phyloP scores from a whole-genome alignment of 1,140 invertebrate species.

The Anastrepha ludens region DNA sequence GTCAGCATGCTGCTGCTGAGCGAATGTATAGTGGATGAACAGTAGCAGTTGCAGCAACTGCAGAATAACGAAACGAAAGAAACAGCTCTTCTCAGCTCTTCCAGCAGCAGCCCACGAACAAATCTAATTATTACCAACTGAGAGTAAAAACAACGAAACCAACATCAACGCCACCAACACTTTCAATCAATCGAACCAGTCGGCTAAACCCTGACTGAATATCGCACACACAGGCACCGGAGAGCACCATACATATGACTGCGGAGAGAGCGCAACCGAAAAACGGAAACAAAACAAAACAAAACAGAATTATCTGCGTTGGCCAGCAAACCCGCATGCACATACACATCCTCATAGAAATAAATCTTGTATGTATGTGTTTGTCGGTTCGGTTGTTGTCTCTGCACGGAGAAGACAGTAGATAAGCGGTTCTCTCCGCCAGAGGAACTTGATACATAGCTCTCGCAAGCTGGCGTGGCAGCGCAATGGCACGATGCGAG shows the following conservation, averaged over 20 bases:
- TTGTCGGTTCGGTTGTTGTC: neutral
- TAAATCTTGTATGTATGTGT: neutral
- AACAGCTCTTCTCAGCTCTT: neutral
- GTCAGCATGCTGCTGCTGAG: neutral
- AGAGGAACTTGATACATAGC: neutral
- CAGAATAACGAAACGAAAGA: neutral
- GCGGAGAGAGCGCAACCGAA: neutral
- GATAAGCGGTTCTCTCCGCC: neutral
- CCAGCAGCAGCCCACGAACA: slow-evolving; percentile 40
- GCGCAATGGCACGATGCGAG: neutral
- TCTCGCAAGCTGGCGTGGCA: neutral
- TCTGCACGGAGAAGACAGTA: neutral
- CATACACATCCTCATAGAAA: neutral
- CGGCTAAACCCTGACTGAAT: neutral
- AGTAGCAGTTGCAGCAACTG: neutral
- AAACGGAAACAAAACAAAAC: slow-evolving; percentile 2
- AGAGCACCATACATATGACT: too few relatives aligned
- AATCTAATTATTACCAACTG: slow-evolving; percentile 15
- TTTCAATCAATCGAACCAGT: neutral
- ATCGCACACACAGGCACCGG: neutral
- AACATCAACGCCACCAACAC: neutral
- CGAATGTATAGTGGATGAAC: neutral
- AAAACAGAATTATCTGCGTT: slow-evolving; percentile 23
- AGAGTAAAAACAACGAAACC: neutral
- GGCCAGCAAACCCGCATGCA: neutral